These are phyloP conservation scores for Nephrotoma flavescens DNA, from an alignment of 2,888 invertebrate genomes.

Conservation along the genomic window DNA sequence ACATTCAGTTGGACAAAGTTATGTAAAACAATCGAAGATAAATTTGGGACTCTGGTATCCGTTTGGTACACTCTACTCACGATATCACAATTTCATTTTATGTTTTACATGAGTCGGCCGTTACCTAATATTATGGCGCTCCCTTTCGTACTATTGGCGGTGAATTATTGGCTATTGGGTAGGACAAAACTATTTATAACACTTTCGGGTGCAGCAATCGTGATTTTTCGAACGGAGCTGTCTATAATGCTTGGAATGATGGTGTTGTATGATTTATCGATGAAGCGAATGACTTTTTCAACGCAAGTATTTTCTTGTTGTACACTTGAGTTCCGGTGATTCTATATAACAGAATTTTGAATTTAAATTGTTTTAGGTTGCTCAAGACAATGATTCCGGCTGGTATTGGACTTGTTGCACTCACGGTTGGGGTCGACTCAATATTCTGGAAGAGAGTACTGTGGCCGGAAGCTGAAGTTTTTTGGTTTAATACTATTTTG, in stretches of 20 bases:
- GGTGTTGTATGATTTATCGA: constrained; percentile 62
- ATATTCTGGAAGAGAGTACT: constrained; percentile 78
- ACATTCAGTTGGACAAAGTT: constrained; percentile 60
- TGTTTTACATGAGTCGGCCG: constrained; percentile 90
- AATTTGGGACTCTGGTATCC: constrained; percentile 63
- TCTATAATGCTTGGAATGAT: constrained; percentile 74
- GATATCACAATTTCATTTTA: constrained; percentile 91
- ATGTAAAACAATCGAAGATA: constrained; percentile 53
- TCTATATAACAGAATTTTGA: neutral
- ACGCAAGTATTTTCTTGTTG: constrained; percentile 36
- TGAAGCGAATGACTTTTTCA: constrained; percentile 48
- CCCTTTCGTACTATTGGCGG: constrained; percentile 71
- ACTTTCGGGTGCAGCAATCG: constrained; percentile 71
- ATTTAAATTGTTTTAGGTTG: constrained; percentile 36
- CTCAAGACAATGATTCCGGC: constrained; percentile 57
- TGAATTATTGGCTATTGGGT: constrained; percentile 71
- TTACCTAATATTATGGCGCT: constrained; percentile 91
- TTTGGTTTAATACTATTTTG: constrained; percentile 86
- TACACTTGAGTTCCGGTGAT: neutral
- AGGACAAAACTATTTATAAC: constrained; percentile 61
- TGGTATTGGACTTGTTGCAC: constrained; percentile 46
- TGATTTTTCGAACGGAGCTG: constrained; percentile 84
- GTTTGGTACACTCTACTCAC: constrained; percentile 75
- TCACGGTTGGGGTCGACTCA: constrained; percentile 76
- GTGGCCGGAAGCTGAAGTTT: constrained; percentile 97